Base-by-base conservation (phyloP, 2,888 invertebrate species). In the Deilephila elpenor region DNA sequence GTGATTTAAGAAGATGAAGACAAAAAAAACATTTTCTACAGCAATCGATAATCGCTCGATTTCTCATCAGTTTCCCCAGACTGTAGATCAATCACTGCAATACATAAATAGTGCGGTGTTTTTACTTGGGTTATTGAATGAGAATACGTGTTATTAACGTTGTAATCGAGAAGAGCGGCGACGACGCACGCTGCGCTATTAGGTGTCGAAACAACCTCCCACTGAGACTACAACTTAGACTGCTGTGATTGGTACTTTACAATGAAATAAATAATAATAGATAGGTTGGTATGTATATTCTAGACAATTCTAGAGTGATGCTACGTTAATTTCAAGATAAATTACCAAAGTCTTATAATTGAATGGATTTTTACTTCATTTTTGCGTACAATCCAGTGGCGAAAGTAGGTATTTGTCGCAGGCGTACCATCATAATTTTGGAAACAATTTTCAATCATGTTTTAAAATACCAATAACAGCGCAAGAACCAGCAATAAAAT, bases 151-250 rank as follows among this genome's bases (percentile, higher is more conserved):
- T 64, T 44, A 67, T 51, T 8, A n/a, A 17, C 17, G 25, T 67
- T 44, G 67, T 51, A 51, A 67, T 67, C 25, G 20, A 20, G 37
- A 44, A 14, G 20, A 56, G 20, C 2, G 67, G 59, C 37, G 64
- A 37, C 53, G 44, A 81, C 76, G 77, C 89, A 84, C 78, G 84
- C 81, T 72, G 89, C 70, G 87, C 78, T 83, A 84, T 83, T 86
- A 88, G 88, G 92, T 91, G 92, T 88, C 88, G 90, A 92, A 84
- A 80, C 81, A 77, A 83, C 75, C 87, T 78, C 91, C 91, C 85
- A 86, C 86, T 79, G 89, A 75, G 80, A 44, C 60, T 75, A 80
- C 75, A 67, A 74, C 59, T 70, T 59, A 51, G 19, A n/a, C 7
- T 29, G 60, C 37, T 60, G 51, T 51, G 37, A 44, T 6, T 7